phyloP scores from a whole-genome alignment of 2,888 invertebrate genomes.

The Heliconius cydno region DNA sequence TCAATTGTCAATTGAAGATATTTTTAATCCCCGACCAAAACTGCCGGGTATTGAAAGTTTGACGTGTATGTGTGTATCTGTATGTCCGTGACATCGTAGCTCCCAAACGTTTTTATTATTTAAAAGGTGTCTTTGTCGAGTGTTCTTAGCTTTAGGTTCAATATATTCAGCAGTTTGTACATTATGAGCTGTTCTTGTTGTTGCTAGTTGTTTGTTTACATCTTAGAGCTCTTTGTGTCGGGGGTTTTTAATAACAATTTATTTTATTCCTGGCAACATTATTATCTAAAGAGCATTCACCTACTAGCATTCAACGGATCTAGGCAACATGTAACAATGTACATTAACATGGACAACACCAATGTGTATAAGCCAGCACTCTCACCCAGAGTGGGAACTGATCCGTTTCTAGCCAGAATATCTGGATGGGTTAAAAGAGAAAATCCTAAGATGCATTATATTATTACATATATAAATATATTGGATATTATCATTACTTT shows the following conservation, averaged over 20 bases:
- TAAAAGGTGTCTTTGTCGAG: neutral
- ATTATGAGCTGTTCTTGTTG: neutral
- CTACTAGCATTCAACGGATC: conserved; percentile 76
- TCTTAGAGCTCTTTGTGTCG: neutral
- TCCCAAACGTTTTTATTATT: neutral
- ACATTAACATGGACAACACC: conserved; percentile 78
- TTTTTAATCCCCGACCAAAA: neutral
- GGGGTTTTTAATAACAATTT: neutral
- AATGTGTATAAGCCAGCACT: conserved; percentile 78
- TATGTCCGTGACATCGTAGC: neutral
- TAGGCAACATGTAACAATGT: conserved; percentile 72
- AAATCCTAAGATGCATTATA: conserved; percentile 77
- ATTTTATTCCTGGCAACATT: conserved; percentile 22
- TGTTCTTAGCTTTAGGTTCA: neutral
- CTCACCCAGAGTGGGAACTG: conserved; percentile 86
- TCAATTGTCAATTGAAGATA: neutral
- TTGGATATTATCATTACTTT: conserved; percentile 23
- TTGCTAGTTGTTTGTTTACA: neutral
- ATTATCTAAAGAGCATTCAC: conserved; percentile 79
- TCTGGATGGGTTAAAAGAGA: conserved; percentile 82
- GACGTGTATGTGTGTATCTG: neutral
- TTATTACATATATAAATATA: conserved; percentile 48
- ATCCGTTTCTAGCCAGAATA: conserved; percentile 86
- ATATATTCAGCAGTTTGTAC: neutral
- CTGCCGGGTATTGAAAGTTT: neutral